phyloP scores from a whole-genome alignment of 2,888 invertebrate species.

The Stratiomys singularior region DNA sequence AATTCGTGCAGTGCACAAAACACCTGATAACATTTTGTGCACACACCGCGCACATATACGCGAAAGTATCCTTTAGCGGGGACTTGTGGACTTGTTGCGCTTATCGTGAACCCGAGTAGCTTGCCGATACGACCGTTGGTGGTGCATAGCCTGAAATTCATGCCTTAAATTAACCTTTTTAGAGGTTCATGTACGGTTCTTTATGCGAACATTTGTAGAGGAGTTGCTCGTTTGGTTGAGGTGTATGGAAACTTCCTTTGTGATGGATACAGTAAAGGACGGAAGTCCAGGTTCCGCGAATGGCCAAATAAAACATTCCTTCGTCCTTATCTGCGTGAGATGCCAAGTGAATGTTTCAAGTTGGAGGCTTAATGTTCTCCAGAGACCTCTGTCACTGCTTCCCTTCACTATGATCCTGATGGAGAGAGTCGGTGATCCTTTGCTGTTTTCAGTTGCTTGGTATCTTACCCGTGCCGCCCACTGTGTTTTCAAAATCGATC shows the following conservation, averaged over 20 bases:
- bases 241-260: constrained; percentile 10
- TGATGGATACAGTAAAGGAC: not conserved
- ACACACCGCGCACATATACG: constrained; percentile 30
- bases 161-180: constrained; percentile 46
- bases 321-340: no score
- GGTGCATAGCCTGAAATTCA: constrained; percentile 23
- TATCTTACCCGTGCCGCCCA: not conserved
- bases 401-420: no score
- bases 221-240: constrained; percentile 5
- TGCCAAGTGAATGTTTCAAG: no score
- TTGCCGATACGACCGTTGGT: not conserved
- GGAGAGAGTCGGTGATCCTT: no score
- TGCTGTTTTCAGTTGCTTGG: no score
- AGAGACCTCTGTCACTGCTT: no score
- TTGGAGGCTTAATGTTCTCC: no score
- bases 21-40: constrained; percentile 44
- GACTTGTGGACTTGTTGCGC: constrained; percentile 15
- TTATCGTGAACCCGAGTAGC: constrained; percentile 12
- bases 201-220: constrained; percentile 34
- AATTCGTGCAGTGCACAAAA: constrained; percentile 46
- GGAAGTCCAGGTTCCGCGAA: not conserved
- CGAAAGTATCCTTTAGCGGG: constrained; percentile 22
- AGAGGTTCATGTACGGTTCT: constrained; percentile 24
- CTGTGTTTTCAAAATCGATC: constrained; percentile 3
- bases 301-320: no score